Percentiles rank a stretch among this genome's conserved stretches.
Conservation (phyloP, 1,140 invertebrate species). For the Pararge aegeria region DNA sequence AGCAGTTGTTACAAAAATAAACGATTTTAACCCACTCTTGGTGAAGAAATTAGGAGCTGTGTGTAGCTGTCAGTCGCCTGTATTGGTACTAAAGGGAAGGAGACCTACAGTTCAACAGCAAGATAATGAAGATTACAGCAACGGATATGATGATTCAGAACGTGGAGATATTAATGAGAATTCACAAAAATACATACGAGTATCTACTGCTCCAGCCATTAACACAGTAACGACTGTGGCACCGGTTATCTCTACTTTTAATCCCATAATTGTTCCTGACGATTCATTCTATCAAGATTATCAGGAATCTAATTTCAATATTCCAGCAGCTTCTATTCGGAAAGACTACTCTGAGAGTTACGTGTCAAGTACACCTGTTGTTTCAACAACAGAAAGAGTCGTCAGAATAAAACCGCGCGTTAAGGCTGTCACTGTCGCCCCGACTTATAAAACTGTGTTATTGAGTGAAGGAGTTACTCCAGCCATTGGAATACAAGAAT, state of each 20-base stretch:
- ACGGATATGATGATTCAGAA: conserved; percentile 52
- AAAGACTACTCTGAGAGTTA: conserved; percentile 45
- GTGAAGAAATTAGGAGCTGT: conserved; percentile 86
- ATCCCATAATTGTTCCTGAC: conserved; percentile 77
- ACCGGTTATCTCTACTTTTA: conserved; percentile 63
- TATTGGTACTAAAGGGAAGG: conserved; percentile 77
- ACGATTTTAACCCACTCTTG: conserved; percentile 84
- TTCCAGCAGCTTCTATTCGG: conserved; percentile 37
- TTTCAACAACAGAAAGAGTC: conserved; percentile 52
- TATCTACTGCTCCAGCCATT: conserved; percentile 50
- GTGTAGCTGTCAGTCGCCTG: conserved; percentile 86
- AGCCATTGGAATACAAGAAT: conserved; percentile 29
- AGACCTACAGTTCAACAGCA: conserved; percentile 51
- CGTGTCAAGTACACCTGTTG: conserved; percentile 52
- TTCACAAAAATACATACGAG: conserved; percentile 42
- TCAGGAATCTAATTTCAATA: conserved; percentile 52
- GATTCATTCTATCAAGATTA: conserved; percentile 72
- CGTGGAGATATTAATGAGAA: conserved; percentile 58
- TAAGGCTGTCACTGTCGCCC: conserved; percentile 67
- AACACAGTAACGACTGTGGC: conserved; percentile 4
- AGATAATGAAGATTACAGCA: conserved; percentile 52
- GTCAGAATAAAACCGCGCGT: conserved; percentile 58
- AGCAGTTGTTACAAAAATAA: conserved; percentile 83
- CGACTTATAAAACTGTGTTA: conserved; percentile 72
- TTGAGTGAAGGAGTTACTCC: conserved; percentile 54